Evolutionary conservation across 1,140 invertebrate genomes (phyloP).

Genomic region (Whitmania pigra): DNA sequence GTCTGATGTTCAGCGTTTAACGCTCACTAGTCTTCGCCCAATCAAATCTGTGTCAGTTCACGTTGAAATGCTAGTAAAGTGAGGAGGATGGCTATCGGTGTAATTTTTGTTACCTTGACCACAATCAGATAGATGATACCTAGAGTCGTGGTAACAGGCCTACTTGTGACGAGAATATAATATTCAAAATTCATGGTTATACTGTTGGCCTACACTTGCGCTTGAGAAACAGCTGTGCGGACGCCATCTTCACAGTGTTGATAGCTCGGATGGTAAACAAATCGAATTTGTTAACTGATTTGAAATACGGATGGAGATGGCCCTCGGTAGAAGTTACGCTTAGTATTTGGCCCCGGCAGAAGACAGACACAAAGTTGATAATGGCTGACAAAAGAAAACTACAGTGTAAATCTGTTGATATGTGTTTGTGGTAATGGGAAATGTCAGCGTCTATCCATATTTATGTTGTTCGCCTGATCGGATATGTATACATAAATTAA

Average conservation of each 20-base stretch:
- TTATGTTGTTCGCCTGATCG: neutral
- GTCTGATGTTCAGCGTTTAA: too few species aligned
- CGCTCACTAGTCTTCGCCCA: too few species aligned
- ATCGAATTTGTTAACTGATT: neutral
- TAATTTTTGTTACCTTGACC: too few species aligned
- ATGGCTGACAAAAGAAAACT: slow-evolving; percentile 14
- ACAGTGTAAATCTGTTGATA: slow-evolving; percentile 9
- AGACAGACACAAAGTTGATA: neutral
- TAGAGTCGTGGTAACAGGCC: too few species aligned
- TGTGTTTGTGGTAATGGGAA: neutral
- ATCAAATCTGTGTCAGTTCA: too few species aligned
- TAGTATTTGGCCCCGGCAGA: neutral
- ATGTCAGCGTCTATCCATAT: neutral
- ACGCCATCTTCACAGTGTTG: slow-evolving; percentile 5
- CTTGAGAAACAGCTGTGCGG: slow-evolving; percentile 9
- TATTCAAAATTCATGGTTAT: too few species aligned
- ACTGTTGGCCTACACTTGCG: too few species aligned
- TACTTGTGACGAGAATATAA: too few species aligned
- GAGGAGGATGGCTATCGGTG: too few species aligned
- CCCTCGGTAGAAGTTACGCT: neutral
- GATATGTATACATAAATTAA: neutral
- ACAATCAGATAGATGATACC: too few species aligned
- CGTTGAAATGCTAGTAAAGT: too few species aligned
- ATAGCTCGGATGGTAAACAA: slow-evolving; percentile 12
- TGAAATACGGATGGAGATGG: slow-evolving; percentile 1